A percentile compares a stretch with the other conserved stretches of the same genome.
Conservation (phyloP, 2,888 invertebrate genomes). For the Drosophila pegasa region DNA sequence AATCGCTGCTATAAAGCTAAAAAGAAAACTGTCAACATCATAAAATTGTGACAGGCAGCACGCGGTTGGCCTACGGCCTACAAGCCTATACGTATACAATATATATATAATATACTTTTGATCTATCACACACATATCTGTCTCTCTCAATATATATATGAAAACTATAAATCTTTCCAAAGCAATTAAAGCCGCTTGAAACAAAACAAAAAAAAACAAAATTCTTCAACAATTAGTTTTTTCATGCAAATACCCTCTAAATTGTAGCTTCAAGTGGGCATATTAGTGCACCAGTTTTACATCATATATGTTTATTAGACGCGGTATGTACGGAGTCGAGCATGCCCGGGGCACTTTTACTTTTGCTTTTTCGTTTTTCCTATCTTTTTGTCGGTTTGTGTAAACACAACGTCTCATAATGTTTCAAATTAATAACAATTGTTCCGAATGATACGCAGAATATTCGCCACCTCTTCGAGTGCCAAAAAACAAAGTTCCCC, state of each 20-base stretch:
- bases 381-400: conserved; percentile 40
- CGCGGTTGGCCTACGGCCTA: conserved; percentile 50
- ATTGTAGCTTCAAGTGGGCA: conserved; percentile 5
- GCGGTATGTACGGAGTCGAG: not conserved
- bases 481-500: conserved; percentile 19
- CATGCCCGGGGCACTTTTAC: conserved; percentile 5
- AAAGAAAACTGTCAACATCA: conserved; percentile 50
- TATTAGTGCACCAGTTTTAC: not conserved
- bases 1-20: conserved; percentile 11
- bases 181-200: conserved; percentile 34
- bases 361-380: conserved; percentile 26
- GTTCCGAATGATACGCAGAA: conserved; percentile 50
- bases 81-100: conserved; percentile 17
- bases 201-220: conserved; percentile 25
- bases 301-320: not conserved
- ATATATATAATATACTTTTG: conserved; percentile 19
- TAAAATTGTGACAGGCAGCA: conserved; percentile 64
- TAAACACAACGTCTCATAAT: conserved; percentile 69
- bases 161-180: conserved; percentile 15
- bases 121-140: not conserved
- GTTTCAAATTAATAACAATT: conserved; percentile 76
- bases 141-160: conserved; percentile 4
- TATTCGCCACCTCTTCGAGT: conserved; percentile 38
- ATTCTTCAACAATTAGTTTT: conserved; percentile 27
- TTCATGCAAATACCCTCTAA: not conserved